Percentiles rank a stretch among this genome's conserved stretches.
These are phyloP conservation scores for Agrilus mali DNA, from an alignment of 2,888 invertebrate species.

Conservation along the genomic window DNA sequence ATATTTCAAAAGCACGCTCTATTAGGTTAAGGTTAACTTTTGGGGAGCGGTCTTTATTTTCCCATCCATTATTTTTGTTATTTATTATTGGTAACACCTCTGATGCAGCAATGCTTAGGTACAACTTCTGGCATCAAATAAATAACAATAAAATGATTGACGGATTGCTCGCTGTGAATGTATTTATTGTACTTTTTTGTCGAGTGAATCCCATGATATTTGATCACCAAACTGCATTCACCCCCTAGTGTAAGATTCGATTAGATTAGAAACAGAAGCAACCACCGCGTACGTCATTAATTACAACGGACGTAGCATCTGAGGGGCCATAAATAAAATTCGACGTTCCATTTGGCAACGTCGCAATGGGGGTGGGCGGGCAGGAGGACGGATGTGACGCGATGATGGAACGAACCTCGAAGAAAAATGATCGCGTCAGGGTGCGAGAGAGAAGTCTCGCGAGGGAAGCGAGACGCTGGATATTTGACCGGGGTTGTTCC, in stretches of 20 bases:
- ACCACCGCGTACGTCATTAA: slow-evolving; percentile 35
- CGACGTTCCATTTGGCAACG: slow-evolving; percentile 39
- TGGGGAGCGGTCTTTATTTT: too few species aligned
- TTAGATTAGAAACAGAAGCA: slow-evolving; percentile 24
- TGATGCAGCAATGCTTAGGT: too few species aligned
- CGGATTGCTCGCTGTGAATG: too few species aligned
- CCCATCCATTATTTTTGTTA: too few species aligned
- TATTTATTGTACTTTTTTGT: too few species aligned
- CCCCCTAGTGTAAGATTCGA: slow-evolving; percentile 19
- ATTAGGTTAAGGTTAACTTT: too few species aligned
- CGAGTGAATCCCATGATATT: background rate
- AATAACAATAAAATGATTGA: too few species aligned
- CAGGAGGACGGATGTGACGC: slow-evolving; percentile 54
- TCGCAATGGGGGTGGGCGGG: slow-evolving; percentile 44
- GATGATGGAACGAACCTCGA: slow-evolving; percentile 61
- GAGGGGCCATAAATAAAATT: slow-evolving; percentile 37
- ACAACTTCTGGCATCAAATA: too few species aligned
- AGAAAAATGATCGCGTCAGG: slow-evolving; percentile 59
- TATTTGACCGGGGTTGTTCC: slow-evolving; percentile 41
- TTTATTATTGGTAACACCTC: too few species aligned
- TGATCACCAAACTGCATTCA: slow-evolving; percentile 1
- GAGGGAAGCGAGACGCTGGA: slow-evolving; percentile 48
- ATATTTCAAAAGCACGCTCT: too few species aligned
- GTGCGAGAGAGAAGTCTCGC: slow-evolving; percentile 32
- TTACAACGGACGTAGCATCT: slow-evolving; percentile 31